Base-by-base conservation (phyloP, 2,888 invertebrate genomes). In the Dryomyza anilis region DNA sequence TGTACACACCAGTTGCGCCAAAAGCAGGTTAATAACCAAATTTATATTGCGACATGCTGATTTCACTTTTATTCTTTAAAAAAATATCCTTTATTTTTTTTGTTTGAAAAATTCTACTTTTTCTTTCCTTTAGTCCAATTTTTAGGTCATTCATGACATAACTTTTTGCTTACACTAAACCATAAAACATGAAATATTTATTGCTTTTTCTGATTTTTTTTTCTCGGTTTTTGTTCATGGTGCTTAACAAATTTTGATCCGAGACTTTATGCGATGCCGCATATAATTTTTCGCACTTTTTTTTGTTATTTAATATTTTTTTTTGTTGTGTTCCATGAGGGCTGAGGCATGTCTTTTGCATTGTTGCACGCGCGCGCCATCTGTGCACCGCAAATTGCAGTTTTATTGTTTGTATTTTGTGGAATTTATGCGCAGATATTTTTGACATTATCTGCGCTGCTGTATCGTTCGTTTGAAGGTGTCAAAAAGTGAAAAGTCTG, bases 71-170 rank as follows among this genome's bases (percentile, higher is more conserved):
- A 52, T 52, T 27, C n/a, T 16, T 52, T 25, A 27, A 16, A n/a
- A n/a, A n/a, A n/a, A n/a, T n/a, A n/a, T n/a, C n/a, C n/a, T n/a
- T n/a, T n/a, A n/a, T n/a, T n/a, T 52, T 23, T 27, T 25, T 27
- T 27, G 23, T 52, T 52, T 27, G 63, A 66, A 43, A 56, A 67
- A 67, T 69, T 67, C 59, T 64, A 55, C 39, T 57, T 67, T 65
- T 55, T 59, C 39, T 67, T 65, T 67, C 64, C 52, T 68, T 58
- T 27, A 43, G 46, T 33, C 65, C 48, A 50, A 59, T 69, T 69
- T 70, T 71, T 71, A 67, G 71, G 73, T 71, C 71, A 70, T 63
- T 66, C 71, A 67, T 72, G 73, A 72, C 70, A 73, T 72, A 73
- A 72, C 71, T 72, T 68, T 67, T 64, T 59, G 67, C 69, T 68